Conservation (phyloP, 1,140 invertebrate species). For the Aporrectodea caliginosa region DNA sequence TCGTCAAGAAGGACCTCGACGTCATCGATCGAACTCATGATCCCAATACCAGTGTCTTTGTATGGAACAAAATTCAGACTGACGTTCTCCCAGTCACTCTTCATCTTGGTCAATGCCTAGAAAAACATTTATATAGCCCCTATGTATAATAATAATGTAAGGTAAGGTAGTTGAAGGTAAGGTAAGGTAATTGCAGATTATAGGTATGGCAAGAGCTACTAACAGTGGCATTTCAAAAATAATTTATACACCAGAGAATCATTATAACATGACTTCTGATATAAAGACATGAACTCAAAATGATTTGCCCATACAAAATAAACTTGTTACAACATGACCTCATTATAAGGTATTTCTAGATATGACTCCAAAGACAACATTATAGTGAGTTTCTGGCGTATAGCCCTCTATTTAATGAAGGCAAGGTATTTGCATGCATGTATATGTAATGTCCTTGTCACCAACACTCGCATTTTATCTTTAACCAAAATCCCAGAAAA, state of each 20-base stretch:
- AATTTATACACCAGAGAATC: not conserved
- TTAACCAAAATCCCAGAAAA: too few relatives aligned
- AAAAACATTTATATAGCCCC: slow-evolving; percentile 26
- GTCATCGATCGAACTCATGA: slow-evolving; percentile 54
- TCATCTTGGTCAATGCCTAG: slow-evolving; percentile 54
- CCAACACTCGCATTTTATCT: too few relatives aligned
- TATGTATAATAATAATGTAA: not conserved
- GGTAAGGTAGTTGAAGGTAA: too few relatives aligned
- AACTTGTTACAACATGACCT: too few relatives aligned
- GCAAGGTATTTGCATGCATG: too few relatives aligned
- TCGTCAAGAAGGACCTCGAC: slow-evolving; percentile 56
- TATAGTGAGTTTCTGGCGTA: too few relatives aligned
- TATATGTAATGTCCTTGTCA: too few relatives aligned
- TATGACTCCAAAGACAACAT: too few relatives aligned
- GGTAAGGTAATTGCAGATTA: not conserved
- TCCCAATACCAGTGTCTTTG: slow-evolving; percentile 58
- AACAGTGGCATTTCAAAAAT: not conserved
- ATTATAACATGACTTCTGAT: not conserved
- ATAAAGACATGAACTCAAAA: not conserved
- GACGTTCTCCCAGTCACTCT: slow-evolving; percentile 53
- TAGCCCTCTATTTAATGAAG: too few relatives aligned
- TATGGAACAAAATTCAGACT: slow-evolving; percentile 58
- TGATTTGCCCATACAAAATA: too few relatives aligned
- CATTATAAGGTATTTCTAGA: too few relatives aligned
- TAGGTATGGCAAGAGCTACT: not conserved